Evolutionary conservation across 1,140 invertebrate genomes (phyloP).

Genomic region (Plectrocnemia conspersa): DNA sequence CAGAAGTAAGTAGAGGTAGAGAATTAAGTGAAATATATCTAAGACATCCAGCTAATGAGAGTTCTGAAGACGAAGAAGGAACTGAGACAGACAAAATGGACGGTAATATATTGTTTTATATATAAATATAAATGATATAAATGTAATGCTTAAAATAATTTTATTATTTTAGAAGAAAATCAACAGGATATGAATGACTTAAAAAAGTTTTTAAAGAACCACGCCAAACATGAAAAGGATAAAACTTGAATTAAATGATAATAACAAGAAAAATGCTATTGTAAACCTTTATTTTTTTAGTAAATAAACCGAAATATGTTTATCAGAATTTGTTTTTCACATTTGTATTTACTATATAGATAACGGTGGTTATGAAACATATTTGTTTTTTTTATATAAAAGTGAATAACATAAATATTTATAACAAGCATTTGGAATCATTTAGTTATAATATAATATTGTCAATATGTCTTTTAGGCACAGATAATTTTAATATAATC

Average conservation of each 20-base stretch:
- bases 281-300: background rate
- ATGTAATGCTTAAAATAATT: slow-evolving; percentile 1
- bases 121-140: slow-evolving; percentile 1
- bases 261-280: background rate
- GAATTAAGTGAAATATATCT: slow-evolving; percentile 66
- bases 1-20: slow-evolving; percentile 50
- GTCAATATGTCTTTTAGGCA: too few relatives aligned
- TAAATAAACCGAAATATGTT: too few relatives aligned
- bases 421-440: too few relatives aligned
- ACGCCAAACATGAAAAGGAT: slow-evolving; percentile 17
- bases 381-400: too few relatives aligned
- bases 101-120: slow-evolving; percentile 14
- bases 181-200: slow-evolving; percentile 15
- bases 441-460: too few relatives aligned
- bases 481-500: too few relatives aligned
- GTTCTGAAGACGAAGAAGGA: slow-evolving; percentile 69
- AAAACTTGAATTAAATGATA: background rate
- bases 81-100: slow-evolving; percentile 41
- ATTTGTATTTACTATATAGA: too few relatives aligned
- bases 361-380: too few relatives aligned
- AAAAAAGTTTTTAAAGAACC: slow-evolving; percentile 21
- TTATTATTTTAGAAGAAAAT: slow-evolving; percentile 16
- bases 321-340: too few relatives aligned
- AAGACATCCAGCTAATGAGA: slow-evolving; percentile 64
- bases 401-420: too few relatives aligned